These are phyloP conservation scores for Microtus montanus DNA, from an alignment of 2,113 vertebrate genomes.

Conservation along the genomic window DNA sequence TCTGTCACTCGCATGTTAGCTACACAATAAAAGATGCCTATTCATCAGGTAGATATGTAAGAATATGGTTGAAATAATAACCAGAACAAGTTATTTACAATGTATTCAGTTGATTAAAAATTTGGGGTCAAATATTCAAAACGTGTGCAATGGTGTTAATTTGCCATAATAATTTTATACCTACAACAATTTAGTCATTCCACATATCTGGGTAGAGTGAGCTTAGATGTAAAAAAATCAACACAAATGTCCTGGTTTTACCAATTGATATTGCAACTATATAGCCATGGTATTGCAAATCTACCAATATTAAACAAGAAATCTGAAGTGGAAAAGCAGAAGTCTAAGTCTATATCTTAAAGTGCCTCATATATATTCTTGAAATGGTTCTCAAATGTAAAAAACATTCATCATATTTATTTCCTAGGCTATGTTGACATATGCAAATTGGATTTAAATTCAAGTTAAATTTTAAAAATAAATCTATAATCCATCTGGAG, in stretches of 20 bases:
- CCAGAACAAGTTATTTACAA: neutral
- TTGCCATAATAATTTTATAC: neutral
- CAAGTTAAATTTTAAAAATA: slow-evolving; percentile 66
- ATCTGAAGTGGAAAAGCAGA: slow-evolving; percentile 31
- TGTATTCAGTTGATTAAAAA: neutral
- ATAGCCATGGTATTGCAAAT: neutral
- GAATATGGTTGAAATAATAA: neutral
- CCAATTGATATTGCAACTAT: neutral
- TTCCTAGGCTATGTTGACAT: slow-evolving; percentile 31
- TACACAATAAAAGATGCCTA: neutral
- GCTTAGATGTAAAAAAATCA: neutral
- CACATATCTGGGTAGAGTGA: neutral
- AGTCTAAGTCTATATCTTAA: neutral
- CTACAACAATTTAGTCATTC: neutral
- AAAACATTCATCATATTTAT: slow-evolving; percentile 21
- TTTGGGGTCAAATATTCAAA: neutral
- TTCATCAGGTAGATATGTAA: neutral
- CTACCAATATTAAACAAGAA: neutral
- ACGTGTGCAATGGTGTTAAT: neutral
- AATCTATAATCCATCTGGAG: slow-evolving; percentile 71
- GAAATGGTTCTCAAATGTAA: slow-evolving; percentile 48
- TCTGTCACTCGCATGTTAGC: neutral
- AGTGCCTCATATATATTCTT: neutral
- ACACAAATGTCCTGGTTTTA: neutral
- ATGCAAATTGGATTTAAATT: slow-evolving; percentile 62